Evolutionary conservation across 2,888 invertebrate species (phyloP).

Genomic region (Linnaemya tessellans): DNA sequence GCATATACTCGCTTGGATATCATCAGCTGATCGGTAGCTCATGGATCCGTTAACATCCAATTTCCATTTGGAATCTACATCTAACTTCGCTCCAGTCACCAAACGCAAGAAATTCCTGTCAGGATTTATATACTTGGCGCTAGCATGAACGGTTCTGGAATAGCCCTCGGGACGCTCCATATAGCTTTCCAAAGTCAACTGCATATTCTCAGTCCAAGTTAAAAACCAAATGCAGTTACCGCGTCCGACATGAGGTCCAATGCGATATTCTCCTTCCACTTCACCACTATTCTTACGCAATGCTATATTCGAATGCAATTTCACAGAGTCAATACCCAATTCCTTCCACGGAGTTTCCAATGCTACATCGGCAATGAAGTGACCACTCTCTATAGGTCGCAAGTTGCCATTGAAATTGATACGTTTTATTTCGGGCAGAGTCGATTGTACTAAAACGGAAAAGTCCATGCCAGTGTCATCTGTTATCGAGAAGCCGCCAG

Average conservation of each 20-base stretch:
- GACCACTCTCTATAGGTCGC: constrained; percentile 73
- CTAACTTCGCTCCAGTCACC: constrained; percentile 84
- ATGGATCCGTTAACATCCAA: constrained; percentile 84
- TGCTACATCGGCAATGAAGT: constrained; percentile 77
- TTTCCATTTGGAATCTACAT: constrained; percentile 85
- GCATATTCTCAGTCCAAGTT: constrained; percentile 84
- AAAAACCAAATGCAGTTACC: constrained; percentile 84
- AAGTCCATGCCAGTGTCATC: constrained; percentile 83
- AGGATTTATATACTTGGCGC: constrained; percentile 85
- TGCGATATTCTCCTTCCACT: constrained; percentile 81
- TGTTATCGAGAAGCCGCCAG: constrained; percentile 81
- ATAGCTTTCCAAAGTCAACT: constrained; percentile 83
- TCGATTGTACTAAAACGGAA: constrained; percentile 80
- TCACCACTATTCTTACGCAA: constrained; percentile 78
- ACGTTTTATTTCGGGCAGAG: constrained; percentile 79
- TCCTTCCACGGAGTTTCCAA: constrained; percentile 82
- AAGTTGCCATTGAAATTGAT: constrained; percentile 80
- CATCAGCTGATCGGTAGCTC: constrained; percentile 77
- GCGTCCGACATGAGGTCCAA: constrained; percentile 83
- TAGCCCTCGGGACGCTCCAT: constrained; percentile 81
- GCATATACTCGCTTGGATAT: constrained; percentile 83
- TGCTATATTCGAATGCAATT: constrained; percentile 77
- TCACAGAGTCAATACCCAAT: constrained; percentile 80
- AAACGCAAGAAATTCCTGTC: constrained; percentile 84
- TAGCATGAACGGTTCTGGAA: constrained; percentile 83